These are phyloP conservation scores for Eleutherodactylus coqui DNA, from an alignment of 2,797 vertebrate species.

Conservation along the genomic window DNA sequence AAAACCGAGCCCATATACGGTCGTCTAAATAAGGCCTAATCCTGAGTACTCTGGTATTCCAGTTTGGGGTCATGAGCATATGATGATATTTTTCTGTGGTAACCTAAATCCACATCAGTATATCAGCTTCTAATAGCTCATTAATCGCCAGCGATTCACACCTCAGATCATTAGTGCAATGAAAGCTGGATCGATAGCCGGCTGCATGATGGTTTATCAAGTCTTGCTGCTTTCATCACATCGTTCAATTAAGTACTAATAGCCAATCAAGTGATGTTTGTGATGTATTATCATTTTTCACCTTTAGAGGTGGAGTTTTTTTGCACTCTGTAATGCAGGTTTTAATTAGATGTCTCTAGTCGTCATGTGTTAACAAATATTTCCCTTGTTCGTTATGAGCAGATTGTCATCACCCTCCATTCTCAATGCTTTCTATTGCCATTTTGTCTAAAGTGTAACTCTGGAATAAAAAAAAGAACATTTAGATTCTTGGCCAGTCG, in stretches of 20 bases:
- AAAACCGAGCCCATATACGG: too few relatives aligned
- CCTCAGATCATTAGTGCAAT: slow-evolving; percentile 58
- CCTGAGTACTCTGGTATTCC: slow-evolving; percentile 23
- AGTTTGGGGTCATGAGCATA: slow-evolving; percentile 12
- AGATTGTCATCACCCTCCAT: not conserved
- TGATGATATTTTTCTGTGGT: slow-evolving; percentile 24
- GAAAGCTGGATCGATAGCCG: slow-evolving; percentile 55
- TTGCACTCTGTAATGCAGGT: not conserved
- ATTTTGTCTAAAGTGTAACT: not conserved
- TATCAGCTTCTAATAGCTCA: slow-evolving; percentile 52
- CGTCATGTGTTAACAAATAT: not conserved
- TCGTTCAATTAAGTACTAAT: slow-evolving; percentile 46
- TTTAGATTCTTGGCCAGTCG: too few relatives aligned
- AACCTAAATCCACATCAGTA: slow-evolving; percentile 38
- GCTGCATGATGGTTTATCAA: slow-evolving; percentile 37
- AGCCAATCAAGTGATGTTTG: slow-evolving; percentile 44
- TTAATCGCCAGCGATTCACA: slow-evolving; percentile 55
- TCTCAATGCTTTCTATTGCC: not conserved
- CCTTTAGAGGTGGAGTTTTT: slow-evolving; percentile 12
- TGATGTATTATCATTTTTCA: slow-evolving; percentile 17
- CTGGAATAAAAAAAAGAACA: too few relatives aligned
- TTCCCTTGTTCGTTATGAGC: not conserved
- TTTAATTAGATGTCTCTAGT: too few relatives aligned
- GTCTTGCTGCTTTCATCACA: slow-evolving; percentile 20
- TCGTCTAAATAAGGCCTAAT: too few relatives aligned